Percentiles rank a stretch among this genome's conserved stretches.
Evolutionary conservation across 2,797 vertebrate species (phyloP).

Genomic region (Miichthys miiuy): DNA sequence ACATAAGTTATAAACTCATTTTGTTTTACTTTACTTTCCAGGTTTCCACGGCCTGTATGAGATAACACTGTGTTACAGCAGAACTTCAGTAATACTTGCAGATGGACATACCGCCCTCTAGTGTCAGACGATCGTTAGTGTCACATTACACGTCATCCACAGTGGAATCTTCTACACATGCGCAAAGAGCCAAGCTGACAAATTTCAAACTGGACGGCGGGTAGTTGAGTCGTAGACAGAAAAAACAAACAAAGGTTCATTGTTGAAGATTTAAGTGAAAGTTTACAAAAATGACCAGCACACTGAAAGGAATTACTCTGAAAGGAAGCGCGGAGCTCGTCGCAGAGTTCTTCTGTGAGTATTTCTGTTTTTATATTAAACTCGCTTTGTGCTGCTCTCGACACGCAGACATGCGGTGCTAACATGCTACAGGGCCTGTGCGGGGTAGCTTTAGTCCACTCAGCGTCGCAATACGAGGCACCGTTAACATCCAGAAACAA

Average conservation of each 20-base stretch:
- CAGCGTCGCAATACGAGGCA: rapidly evolving
- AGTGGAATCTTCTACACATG: constrained; percentile 47
- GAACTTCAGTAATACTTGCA: too few relatives aligned
- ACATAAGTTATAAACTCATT: too few relatives aligned
- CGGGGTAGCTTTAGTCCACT: too few relatives aligned
- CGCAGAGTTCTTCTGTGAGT: constrained; percentile 96
- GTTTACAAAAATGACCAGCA: constrained; percentile 80
- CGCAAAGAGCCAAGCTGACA: constrained; percentile 9
- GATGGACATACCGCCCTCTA: constrained; percentile 27
- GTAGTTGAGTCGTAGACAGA: constrained; percentile 24
- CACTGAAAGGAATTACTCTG: constrained; percentile 90
- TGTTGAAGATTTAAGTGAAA: neutral
- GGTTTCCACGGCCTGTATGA: too few relatives aligned
- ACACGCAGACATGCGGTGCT: constrained; percentile 14
- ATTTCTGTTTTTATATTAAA: neutral
- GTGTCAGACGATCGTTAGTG: neutral
- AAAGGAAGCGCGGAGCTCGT: constrained; percentile 94
- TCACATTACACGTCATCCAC: constrained; percentile 45
- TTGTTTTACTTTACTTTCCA: too few relatives aligned
- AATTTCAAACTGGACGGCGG: constrained; percentile 84
- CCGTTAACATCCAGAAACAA: rapidly evolving
- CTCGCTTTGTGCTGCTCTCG: too few relatives aligned
- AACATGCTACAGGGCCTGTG: constrained; percentile 12
- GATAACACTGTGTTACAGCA: too few relatives aligned
- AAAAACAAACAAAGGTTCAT: neutral